Evolutionary conservation across 2,113 vertebrate species (phyloP).

Genomic region (Coregonus clupeaformis): DNA sequence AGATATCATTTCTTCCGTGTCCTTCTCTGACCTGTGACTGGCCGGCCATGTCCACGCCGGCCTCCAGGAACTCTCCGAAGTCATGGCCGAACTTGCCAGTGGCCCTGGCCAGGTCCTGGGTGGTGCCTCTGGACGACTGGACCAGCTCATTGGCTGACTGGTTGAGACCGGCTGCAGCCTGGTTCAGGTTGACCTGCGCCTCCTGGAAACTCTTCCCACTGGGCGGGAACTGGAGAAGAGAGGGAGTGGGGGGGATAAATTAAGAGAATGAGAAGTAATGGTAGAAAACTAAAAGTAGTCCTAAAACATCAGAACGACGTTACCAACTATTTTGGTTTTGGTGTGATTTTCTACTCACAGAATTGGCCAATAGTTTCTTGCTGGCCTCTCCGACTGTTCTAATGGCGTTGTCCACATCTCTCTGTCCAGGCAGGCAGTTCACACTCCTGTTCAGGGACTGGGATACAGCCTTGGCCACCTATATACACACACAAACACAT

Average conservation of each 20-base stretch:
- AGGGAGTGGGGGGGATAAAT: neutral
- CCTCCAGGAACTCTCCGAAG: conserved; percentile 92
- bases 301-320: neutral
- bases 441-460: conserved; percentile 92
- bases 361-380: conserved; percentile 86
- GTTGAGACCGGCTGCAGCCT: conserved; percentile 88
- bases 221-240: conserved; percentile 81
- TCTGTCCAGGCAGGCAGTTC: conserved; percentile 93
- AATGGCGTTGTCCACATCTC: conserved; percentile 94
- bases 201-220: conserved; percentile 95
- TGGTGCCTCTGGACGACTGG: conserved; percentile 90
- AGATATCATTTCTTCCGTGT: no score
- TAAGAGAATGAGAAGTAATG: neutral
- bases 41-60: conserved; percentile 96
- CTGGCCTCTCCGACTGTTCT: conserved; percentile 92
- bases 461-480: conserved; percentile 97
- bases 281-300: no score
- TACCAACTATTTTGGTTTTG: neutral
- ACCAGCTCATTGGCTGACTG: conserved; percentile 96
- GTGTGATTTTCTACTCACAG: conserved; percentile 67
- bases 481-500: conserved; percentile 17
- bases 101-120: conserved; percentile 87
- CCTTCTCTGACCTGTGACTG: conserved; percentile 82
- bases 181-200: conserved; percentile 87
- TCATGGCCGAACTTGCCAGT: conserved; percentile 94